Conservation (phyloP, 2,888 invertebrate species). For the Aphidoletes aphidimyza region DNA sequence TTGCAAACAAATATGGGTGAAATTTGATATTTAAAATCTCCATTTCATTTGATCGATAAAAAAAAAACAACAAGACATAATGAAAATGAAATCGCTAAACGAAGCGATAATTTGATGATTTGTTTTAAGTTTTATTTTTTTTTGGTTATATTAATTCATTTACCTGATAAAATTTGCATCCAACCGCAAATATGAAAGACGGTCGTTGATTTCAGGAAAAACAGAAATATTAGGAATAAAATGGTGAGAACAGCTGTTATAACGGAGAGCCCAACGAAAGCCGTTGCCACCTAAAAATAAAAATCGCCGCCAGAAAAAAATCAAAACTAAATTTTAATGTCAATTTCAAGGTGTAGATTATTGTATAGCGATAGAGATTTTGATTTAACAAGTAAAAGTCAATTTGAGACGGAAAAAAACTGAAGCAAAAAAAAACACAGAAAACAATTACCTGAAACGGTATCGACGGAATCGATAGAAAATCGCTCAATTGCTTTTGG, state of each 20-base stretch:
- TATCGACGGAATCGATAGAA: conserved; percentile 81
- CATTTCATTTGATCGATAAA: background rate
- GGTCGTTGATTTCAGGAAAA: conserved; percentile 90
- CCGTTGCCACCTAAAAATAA: conserved; percentile 75
- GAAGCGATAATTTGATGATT: no score
- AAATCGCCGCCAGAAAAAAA: background rate
- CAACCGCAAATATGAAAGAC: conserved; percentile 95
- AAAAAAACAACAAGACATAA: background rate
- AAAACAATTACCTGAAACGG: conserved; percentile 78
- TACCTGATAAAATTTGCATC: conserved; percentile 96
- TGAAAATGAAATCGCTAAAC: background rate
- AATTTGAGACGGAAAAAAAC: background rate
- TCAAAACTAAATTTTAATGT: no score
- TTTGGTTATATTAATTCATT: conserved; percentile 62
- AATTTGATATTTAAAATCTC: background rate
- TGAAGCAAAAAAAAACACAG: background rate
- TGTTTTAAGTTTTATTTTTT: no score
- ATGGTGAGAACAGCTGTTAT: conserved; percentile 87
- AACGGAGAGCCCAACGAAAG: conserved; percentile 88
- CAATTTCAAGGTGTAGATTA: no score
- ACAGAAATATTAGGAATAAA: conserved; percentile 88
- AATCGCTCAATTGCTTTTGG: conserved; percentile 84
- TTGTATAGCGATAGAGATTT: no score
- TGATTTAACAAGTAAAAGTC: no score
- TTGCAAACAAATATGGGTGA: background rate